These are phyloP conservation scores for Carposina sasakii DNA, from an alignment of 1,140 invertebrate genomes.

Conservation along the genomic window DNA sequence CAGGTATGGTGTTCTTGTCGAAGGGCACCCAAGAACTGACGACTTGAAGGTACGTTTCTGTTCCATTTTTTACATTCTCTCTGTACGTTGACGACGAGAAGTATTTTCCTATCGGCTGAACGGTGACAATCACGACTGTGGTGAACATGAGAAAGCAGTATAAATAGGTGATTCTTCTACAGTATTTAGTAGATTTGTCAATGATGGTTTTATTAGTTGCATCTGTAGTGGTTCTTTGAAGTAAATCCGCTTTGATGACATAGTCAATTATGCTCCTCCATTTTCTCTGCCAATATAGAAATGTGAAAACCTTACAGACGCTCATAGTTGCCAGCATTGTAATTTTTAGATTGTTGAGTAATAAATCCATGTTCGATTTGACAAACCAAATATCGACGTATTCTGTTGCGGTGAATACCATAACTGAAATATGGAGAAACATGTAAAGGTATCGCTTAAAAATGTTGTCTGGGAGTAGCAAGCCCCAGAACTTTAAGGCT, in stretches of 20 bases:
- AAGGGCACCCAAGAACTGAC: conserved; percentile 48
- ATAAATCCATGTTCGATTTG: conserved; percentile 43
- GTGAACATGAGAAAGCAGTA: conserved; percentile 55
- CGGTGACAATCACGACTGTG: conserved; percentile 46
- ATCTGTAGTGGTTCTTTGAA: conserved; percentile 27
- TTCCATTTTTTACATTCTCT: conserved; percentile 39
- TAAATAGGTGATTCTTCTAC: conserved; percentile 46
- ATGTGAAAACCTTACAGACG: conserved; percentile 44
- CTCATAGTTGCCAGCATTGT: conserved; percentile 51
- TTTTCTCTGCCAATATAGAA: conserved; percentile 44
- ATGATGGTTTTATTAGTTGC: conserved; percentile 30
- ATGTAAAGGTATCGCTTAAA: conserved; percentile 39
- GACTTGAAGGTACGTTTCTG: conserved; percentile 30
- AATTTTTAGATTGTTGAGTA: conserved; percentile 56
- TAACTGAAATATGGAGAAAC: conserved; percentile 43
- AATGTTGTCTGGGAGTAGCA: conserved; percentile 42
- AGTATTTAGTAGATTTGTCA: conserved; percentile 41
- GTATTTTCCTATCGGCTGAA: conserved; percentile 47
- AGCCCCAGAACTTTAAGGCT: conserved; percentile 51
- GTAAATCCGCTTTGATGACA: conserved; percentile 40
- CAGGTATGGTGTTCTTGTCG: conserved; percentile 31
- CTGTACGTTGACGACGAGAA: conserved; percentile 36
- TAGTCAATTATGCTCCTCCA: conserved; percentile 55
- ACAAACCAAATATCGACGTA: conserved; percentile 54
- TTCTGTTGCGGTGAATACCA: conserved; percentile 46